Evolutionary conservation across 2,113 vertebrate genomes (phyloP).

Genomic region (Falco punctatus): DNA sequence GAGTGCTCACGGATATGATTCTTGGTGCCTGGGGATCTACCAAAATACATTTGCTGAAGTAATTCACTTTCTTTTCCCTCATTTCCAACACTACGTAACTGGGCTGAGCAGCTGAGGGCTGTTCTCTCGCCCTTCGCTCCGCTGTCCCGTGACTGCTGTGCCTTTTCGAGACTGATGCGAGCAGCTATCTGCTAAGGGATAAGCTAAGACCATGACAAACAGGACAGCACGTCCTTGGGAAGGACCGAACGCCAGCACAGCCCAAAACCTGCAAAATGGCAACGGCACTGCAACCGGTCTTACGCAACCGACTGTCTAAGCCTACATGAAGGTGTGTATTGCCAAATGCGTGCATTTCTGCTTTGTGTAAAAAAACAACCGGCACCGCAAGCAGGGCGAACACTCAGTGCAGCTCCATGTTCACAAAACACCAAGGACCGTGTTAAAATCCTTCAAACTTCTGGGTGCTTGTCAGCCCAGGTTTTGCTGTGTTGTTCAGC

Average conservation of each 20-base stretch:
- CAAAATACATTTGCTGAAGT: neutral
- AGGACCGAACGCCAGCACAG: neutral
- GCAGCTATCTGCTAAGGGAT: neutral
- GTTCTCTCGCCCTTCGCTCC: neutral
- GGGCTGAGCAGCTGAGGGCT: neutral
- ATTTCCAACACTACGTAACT: neutral
- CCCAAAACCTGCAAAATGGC: neutral
- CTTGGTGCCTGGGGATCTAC: neutral
- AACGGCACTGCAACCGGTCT: neutral
- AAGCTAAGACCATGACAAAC: neutral
- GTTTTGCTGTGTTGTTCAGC: neutral
- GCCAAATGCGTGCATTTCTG: neutral
- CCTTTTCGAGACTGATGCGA: too few species aligned
- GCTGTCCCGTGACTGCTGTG: too few species aligned
- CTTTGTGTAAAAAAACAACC: neutral
- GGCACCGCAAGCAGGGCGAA: neutral
- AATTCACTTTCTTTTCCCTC: neutral
- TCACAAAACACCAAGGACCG: neutral
- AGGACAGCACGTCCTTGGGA: neutral
- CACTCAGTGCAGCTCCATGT: neutral
- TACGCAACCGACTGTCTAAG: accelerated
- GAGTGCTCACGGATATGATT: neutral
- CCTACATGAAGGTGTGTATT: neutral
- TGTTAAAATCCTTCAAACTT: neutral
- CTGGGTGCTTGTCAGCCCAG: neutral